phyloP scores from a whole-genome alignment of 1,140 invertebrate species.

The Drosophila funebris region DNA sequence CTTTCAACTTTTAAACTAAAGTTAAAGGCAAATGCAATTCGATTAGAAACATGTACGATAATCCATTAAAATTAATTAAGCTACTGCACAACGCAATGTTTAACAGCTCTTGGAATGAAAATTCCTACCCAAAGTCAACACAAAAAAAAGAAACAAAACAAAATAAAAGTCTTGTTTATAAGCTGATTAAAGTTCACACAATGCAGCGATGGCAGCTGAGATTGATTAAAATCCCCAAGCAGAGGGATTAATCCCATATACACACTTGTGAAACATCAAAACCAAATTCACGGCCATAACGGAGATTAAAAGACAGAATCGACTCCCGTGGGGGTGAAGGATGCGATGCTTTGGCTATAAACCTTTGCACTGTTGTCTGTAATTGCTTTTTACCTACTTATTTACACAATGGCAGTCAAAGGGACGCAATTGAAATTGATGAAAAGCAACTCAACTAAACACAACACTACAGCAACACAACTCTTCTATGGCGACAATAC shows the following conservation, averaged over 20 bases:
- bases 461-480: not conserved
- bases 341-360: slow-evolving; percentile 4
- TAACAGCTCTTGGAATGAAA: slow-evolving; percentile 5
- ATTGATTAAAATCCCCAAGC: slow-evolving; percentile 42
- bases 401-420: slow-evolving; percentile 30
- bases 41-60: slow-evolving; percentile 9
- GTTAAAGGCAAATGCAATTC: slow-evolving; percentile 1
- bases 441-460: slow-evolving; percentile 37
- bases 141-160: too few species aligned
- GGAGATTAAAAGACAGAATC: slow-evolving; percentile 31
- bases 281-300: slow-evolving; percentile 22
- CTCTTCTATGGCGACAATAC: not conserved
- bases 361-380: slow-evolving; percentile 56
- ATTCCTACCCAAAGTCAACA: slow-evolving; percentile 2
- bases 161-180: slow-evolving; percentile 33
- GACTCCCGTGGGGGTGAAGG: not conserved
- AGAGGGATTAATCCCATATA: slow-evolving; percentile 16
- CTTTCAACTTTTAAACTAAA: too few species aligned
- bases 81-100: slow-evolving; percentile 7
- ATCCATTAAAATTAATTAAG: slow-evolving; percentile 15
- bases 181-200: slow-evolving; percentile 37
- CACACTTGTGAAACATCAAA: slow-evolving; percentile 34
- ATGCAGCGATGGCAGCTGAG: not conserved
- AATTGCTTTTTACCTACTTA: slow-evolving; percentile 64
- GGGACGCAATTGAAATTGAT: slow-evolving; percentile 17